Base-by-base conservation (phyloP, 1,140 invertebrate species). In the Cydia amplana region DNA sequence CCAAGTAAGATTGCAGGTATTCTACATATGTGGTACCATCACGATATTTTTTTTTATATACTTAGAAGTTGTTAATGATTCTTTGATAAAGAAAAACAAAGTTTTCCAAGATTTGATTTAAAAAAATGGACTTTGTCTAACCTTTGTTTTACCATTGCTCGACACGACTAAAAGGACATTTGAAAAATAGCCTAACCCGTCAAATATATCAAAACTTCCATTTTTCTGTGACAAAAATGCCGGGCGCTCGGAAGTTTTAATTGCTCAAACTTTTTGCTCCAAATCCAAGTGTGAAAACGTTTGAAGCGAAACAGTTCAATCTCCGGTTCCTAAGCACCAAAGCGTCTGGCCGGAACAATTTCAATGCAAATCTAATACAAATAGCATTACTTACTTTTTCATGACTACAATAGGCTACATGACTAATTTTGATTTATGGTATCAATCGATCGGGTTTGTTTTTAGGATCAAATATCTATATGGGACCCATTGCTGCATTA, bases 251-350 rank as follows among this genome's bases (percentile, higher is more conserved):
- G 6, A 70, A 70, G 65, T 70, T 70, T 70, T 70, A 70, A 70
- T 70, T 70, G 65, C 28, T 18, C 32, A n/a, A 70, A 70, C 14
- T 70, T 67, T 70, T 70, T 70, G 65, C 65, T n/a, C n/a, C 65
- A 70, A 70, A 70, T 36, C n/a, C 64, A 23, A 70, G 65, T 70
- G 65, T 70, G 65, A 70, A 70, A 70, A 40, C 65, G 65, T 36
- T 70, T 36, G 28, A 70, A 18, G 65, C 28, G 32, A 70, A 36
- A 70, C 65, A 70, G 65, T 36, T 70, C 65, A 70, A 70, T 43
- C 65, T 43, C 65, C 65, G 65, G 16, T 70, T 18, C 65, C 16
- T 70, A 70, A 43, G 65, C n/a, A 36, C 32, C 32, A 18, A 40
- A 70, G 40, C 4, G 28, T 70, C 32, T 32, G 32, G 32, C 32